Conservation (phyloP, 2,888 invertebrate genomes). For the Phrixothrix hirtus region DNA sequence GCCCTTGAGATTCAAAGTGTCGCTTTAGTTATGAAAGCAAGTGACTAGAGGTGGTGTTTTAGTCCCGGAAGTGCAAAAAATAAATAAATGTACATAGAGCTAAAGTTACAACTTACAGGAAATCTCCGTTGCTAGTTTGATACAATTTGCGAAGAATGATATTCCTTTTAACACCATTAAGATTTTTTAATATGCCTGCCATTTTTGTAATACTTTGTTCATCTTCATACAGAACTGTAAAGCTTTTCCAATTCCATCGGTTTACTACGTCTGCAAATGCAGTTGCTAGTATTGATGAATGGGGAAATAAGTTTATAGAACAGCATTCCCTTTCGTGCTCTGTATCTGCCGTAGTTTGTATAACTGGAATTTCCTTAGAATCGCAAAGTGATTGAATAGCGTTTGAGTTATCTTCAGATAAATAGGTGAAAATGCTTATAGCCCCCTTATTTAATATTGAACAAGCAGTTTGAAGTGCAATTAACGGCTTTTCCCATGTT, state of each 20-base stretch:
- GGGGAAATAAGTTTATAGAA: conserved; percentile 52
- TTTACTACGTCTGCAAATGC: conserved; percentile 72
- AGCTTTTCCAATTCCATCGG: conserved; percentile 78
- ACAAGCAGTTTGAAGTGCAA: conserved; percentile 11
- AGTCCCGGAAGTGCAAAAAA: too few species aligned
- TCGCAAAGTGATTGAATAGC: conserved; percentile 70
- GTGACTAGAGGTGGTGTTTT: too few species aligned
- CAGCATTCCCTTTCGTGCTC: conserved; percentile 64
- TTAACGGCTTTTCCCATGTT: conserved; percentile 13
- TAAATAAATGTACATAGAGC: too few species aligned
- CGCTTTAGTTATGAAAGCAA: too few species aligned
- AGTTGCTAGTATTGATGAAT: conserved; percentile 46
- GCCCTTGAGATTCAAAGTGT: too few species aligned
- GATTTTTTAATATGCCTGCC: conserved; percentile 59
- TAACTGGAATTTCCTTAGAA: conserved; percentile 67
- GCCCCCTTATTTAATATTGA: conserved; percentile 46
- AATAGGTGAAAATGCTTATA: conserved; percentile 67
- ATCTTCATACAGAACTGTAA: conserved; percentile 82
- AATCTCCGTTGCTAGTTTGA: conserved; percentile 52
- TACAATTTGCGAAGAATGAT: conserved; percentile 56
- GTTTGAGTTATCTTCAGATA: conserved; percentile 59
- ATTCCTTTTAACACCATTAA: conserved; percentile 50
- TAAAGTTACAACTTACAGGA: conserved; percentile 56
- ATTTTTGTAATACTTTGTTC: conserved; percentile 61
- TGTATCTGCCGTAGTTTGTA: conserved; percentile 64